Conservation (phyloP, 1,140 invertebrate genomes). For the Zaprionus taronus region DNA sequence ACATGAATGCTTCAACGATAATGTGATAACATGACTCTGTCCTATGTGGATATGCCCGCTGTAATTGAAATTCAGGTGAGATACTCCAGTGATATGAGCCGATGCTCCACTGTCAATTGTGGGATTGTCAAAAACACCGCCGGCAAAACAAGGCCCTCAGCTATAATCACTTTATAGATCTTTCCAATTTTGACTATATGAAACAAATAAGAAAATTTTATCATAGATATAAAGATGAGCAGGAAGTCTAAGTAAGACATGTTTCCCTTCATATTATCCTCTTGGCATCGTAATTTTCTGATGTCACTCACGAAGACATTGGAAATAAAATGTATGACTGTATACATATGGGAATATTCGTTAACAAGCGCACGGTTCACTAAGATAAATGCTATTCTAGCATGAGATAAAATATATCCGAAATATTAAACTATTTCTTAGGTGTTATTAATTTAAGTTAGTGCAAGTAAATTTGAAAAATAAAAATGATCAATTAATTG, state of each 20-base stretch:
- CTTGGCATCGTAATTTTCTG: no score
- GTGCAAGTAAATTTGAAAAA: no score
- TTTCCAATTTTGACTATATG: neutral
- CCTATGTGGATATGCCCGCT: slow-evolving; percentile 87
- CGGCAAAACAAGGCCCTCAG: neutral
- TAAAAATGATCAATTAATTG: no score
- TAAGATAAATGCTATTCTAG: neutral
- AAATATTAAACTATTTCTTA: neutral
- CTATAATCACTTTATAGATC: neutral
- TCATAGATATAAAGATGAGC: no score
- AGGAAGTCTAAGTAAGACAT: no score
- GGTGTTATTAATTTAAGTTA: neutral
- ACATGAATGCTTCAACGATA: slow-evolving; percentile 11
- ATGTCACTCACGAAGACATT: no score
- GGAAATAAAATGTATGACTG: no score
- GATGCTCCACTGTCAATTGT: neutral
- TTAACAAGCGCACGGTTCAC: neutral
- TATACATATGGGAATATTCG: no score
- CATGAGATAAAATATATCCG: neutral
- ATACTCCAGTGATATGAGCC: neutral
- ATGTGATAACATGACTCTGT: slow-evolving; percentile 85
- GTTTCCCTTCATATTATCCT: no score
- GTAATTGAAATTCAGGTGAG: slow-evolving; percentile 88
- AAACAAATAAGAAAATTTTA: no score
- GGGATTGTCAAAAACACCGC: neutral